Evolutionary conservation across 2,113 vertebrate genomes (phyloP).

Genomic region (Caloenas nicobarica): DNA sequence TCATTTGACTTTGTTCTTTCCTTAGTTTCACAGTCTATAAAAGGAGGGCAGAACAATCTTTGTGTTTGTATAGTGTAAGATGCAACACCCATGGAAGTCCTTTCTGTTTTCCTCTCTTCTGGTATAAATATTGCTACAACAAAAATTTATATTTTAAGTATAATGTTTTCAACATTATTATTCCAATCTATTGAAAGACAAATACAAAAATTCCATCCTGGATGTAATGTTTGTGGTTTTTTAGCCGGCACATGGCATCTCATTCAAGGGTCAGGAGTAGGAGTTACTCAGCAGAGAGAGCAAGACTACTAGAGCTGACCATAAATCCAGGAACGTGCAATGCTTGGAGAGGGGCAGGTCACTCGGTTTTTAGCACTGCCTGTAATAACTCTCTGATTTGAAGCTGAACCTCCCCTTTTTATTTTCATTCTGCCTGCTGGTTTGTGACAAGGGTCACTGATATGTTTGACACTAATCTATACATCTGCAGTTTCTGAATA

Average conservation of each 20-base stretch:
- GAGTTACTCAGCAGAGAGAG: neutral
- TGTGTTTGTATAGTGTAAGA: neutral
- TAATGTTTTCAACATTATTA: neutral
- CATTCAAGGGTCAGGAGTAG: neutral
- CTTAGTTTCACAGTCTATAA: neutral
- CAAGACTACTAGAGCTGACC: neutral
- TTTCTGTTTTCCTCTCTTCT: neutral
- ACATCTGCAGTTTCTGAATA: neutral
- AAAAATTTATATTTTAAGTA: neutral
- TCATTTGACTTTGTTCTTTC: neutral
- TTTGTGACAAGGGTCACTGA: neutral
- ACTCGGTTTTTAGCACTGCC: neutral
- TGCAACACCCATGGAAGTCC: accelerated
- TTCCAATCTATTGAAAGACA: neutral
- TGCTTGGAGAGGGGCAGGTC: neutral
- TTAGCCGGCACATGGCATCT: neutral
- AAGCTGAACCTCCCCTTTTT: neutral
- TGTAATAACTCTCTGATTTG: neutral
- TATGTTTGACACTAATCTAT: neutral
- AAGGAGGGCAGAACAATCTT: neutral
- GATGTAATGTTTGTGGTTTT: neutral
- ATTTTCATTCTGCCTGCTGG: neutral
- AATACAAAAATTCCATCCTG: neutral
- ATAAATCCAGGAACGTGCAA: neutral
- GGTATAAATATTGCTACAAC: neutral